Percentiles rank a stretch among this genome's conserved stretches.
phyloP scores from a whole-genome alignment of 2,888 invertebrate genomes.

The Yponomeuta plumbellus region DNA sequence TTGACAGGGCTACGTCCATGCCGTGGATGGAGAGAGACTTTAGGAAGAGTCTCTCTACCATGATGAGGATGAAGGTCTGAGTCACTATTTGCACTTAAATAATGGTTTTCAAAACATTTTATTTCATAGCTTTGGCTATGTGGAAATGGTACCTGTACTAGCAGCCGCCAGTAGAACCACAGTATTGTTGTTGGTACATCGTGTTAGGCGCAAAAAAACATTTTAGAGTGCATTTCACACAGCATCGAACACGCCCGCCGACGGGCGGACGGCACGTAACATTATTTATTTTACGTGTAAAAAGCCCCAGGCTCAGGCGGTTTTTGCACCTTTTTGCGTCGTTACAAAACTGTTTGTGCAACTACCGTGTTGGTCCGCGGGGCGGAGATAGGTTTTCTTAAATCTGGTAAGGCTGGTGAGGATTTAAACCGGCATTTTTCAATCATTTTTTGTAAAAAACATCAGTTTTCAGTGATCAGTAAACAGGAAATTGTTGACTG shows the following conservation, averaged over 20 bases:
- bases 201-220: conserved; percentile 28
- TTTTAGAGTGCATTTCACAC: conserved; percentile 27
- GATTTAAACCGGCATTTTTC: not conserved
- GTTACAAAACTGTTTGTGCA: conserved; percentile 2
- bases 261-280: conserved; percentile 44
- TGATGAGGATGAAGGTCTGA: no score
- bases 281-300: conserved; percentile 69
- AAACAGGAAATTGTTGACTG: no score
- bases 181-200: not conserved
- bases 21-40: no score
- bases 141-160: no score
- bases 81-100: no score
- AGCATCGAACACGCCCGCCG: conserved; percentile 34
- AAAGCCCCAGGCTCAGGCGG: conserved; percentile 28
- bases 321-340: conserved; percentile 33
- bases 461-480: no score
- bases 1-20: no score
- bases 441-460: no score
- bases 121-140: no score
- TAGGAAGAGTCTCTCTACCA: no score
- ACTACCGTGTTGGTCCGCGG: not conserved
- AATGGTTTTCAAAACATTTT: no score
- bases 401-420: not conserved
- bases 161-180: no score
- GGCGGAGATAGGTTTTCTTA: not conserved